A percentile compares a stretch with the other conserved stretches of the same genome.
Evolutionary conservation across 2,797 vertebrate species (phyloP).

Genomic region (Sebastes wilsoni): DNA sequence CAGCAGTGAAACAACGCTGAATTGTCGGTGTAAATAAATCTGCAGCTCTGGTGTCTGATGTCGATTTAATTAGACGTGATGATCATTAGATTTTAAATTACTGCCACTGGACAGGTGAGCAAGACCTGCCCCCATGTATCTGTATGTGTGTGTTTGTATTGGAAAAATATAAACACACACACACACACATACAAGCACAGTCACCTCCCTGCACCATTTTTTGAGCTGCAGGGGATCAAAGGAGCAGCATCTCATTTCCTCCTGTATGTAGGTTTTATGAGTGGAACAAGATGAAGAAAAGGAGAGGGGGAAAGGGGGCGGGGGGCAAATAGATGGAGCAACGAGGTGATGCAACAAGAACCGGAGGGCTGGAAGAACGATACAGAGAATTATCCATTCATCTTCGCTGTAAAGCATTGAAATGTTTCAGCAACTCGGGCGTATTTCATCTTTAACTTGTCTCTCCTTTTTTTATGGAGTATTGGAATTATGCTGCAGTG

Average conservation of each 20-base stretch:
- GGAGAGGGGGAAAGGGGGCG: not conserved
- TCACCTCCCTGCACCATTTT: slow-evolving; percentile 45
- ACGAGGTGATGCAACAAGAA: slow-evolving; percentile 41
- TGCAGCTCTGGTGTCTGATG: slow-evolving; percentile 19
- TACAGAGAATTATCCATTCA: slow-evolving; percentile 49
- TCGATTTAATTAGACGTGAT: slow-evolving; percentile 32
- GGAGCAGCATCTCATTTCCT: slow-evolving; percentile 61
- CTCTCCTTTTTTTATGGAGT: slow-evolving; percentile 52
- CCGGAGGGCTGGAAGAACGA: slow-evolving; percentile 1
- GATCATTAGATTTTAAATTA: slow-evolving; percentile 34
- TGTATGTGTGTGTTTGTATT: not conserved
- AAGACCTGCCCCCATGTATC: not conserved
- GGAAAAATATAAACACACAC: not conserved
- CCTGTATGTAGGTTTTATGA: slow-evolving; percentile 62
- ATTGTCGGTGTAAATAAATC: slow-evolving; percentile 14
- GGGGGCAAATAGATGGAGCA: slow-evolving; percentile 14
- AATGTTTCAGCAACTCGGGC: slow-evolving; percentile 30
- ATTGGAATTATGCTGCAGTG: slow-evolving; percentile 58
- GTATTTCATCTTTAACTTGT: slow-evolving; percentile 58
- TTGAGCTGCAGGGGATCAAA: slow-evolving; percentile 49
- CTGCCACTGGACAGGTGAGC: slow-evolving; percentile 21
- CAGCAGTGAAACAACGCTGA: not conserved
- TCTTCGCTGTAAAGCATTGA: slow-evolving; percentile 44
- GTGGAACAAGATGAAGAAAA: slow-evolving; percentile 10
- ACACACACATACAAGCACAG: slow-evolving; percentile 2